Percentiles rank a stretch among this genome's conserved stretches.
Conservation (phyloP, 2,113 vertebrate genomes). For the Bujurquina vittata region DNA sequence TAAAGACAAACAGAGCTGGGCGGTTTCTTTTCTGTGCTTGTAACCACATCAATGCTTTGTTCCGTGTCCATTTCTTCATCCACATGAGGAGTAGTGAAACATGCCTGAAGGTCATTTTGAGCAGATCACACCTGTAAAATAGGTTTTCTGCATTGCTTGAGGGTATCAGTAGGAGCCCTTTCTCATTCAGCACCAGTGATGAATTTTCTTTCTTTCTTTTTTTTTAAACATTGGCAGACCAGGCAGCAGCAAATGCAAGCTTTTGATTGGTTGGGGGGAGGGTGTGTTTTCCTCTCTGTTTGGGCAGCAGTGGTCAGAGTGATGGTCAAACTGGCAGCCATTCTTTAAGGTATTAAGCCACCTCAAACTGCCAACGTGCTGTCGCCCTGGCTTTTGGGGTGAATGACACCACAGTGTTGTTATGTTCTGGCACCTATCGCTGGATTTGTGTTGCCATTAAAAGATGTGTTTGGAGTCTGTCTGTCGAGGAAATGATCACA, state of each 20-base stretch:
- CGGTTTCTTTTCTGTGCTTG: not conserved
- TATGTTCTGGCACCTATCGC: conserved; percentile 17
- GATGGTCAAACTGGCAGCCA: conserved; percentile 26
- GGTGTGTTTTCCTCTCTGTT: conserved; percentile 15
- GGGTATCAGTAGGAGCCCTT: not conserved
- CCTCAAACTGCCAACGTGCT: conserved; percentile 35
- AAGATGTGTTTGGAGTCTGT: conserved; percentile 9
- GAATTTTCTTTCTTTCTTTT: too few species aligned
- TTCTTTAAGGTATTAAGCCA: not conserved
- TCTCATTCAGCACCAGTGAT: not conserved
- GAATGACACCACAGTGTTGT: conserved; percentile 31
- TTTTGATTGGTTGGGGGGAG: conserved; percentile 38
- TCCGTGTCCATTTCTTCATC: not conserved
- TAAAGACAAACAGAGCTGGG: conserved; percentile 15
- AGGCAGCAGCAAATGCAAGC: not conserved
- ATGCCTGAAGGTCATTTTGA: not conserved
- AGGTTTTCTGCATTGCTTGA: not conserved
- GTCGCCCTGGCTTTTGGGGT: conserved; percentile 2
- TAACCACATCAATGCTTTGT: not conserved
- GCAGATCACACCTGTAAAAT: not conserved
- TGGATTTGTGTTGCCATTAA: conserved; percentile 9
- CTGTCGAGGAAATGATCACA: conserved; percentile 25
- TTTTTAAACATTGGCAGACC: not conserved
- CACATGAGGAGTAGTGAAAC: not conserved
- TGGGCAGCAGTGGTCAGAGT: conserved; percentile 12